Percentiles rank a stretch among this genome's conserved stretches.
Conservation (phyloP, 2,113 vertebrate genomes). For the Microcebus jonahi region DNA sequence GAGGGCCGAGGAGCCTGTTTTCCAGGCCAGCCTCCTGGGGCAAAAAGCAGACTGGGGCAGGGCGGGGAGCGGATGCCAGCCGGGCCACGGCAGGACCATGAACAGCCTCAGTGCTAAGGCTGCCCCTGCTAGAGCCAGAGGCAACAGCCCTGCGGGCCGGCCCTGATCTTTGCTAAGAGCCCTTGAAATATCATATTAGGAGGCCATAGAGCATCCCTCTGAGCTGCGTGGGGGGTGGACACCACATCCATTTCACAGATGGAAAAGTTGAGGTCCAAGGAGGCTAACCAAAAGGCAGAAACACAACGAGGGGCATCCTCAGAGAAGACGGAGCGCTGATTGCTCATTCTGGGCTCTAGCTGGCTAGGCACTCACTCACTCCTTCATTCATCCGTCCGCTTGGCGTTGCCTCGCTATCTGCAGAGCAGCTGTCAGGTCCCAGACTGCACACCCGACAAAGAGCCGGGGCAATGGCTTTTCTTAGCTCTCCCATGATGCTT, state of each 20-base stretch:
- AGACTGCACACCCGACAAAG: neutral
- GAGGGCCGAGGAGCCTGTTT: neutral
- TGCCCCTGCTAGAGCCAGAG: neutral
- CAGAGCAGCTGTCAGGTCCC: neutral
- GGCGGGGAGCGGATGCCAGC: accelerated
- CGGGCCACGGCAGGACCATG: no score
- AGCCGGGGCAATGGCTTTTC: neutral
- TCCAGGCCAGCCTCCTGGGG: neutral
- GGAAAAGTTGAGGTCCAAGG: neutral
- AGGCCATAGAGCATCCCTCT: neutral
- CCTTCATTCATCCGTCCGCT: neutral
- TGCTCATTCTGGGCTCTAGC: neutral
- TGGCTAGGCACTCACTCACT: neutral
- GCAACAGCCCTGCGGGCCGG: neutral
- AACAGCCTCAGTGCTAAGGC: neutral
- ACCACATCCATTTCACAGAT: neutral
- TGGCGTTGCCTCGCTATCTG: neutral
- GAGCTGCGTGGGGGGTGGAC: neutral
- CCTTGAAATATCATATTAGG: neutral
- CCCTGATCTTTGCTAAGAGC: neutral
- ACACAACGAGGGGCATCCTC: neutral
- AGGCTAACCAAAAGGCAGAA: neutral
- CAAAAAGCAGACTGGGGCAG: no score
- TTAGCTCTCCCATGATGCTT: neutral
- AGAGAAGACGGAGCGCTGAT: neutral